Conservation (phyloP, 2,797 vertebrate species). For the Sphenodon punctatus region DNA sequence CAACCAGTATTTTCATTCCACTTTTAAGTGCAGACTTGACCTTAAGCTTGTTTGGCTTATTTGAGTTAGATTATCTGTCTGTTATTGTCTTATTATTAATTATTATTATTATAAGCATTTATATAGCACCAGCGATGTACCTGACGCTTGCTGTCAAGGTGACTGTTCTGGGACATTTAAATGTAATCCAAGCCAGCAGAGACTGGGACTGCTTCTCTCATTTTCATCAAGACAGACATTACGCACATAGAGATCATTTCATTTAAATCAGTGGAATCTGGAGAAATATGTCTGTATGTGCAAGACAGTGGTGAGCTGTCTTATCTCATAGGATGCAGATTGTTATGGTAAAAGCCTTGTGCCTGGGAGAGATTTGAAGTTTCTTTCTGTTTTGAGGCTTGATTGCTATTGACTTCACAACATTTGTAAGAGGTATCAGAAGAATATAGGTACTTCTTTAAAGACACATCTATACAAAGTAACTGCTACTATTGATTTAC, state of each 20-base stretch:
- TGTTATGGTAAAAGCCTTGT: not conserved
- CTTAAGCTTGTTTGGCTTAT: fast-evolving
- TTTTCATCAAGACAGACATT: not conserved
- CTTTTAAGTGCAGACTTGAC: not conserved
- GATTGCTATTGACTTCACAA: not conserved
- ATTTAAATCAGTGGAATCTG: not conserved
- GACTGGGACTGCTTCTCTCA: not conserved
- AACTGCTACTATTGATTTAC: conserved; percentile 1
- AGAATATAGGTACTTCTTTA: not conserved
- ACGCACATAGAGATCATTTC: too few species aligned
- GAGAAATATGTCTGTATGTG: not conserved
- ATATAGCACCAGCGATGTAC: too few species aligned
- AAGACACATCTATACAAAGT: not conserved
- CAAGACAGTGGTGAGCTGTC: too few species aligned
- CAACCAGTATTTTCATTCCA: not conserved
- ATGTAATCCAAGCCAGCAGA: not conserved
- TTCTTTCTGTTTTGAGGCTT: not conserved
- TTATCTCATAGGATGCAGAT: not conserved
- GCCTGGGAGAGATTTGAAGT: not conserved
- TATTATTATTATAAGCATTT: too few species aligned
- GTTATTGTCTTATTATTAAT: not conserved
- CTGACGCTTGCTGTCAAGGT: not conserved
- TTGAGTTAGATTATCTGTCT: not conserved
- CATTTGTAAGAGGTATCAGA: not conserved
- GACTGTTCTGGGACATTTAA: not conserved